Evolutionary conservation across 1,140 invertebrate genomes (phyloP).

Genomic region (Agraylea sexmaculata): DNA sequence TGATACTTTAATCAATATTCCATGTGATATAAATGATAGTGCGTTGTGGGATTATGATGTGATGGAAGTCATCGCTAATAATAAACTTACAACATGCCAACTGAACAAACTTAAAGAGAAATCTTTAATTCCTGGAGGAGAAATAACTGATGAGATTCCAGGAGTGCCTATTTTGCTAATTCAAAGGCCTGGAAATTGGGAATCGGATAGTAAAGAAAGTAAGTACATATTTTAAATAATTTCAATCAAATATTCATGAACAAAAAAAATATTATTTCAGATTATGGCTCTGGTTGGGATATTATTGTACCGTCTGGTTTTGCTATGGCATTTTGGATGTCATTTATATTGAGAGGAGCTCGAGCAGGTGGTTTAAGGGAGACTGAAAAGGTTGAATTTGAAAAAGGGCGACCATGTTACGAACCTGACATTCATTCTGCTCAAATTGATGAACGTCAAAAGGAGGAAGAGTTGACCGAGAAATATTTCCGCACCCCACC

Average conservation of each 20-base stretch:
- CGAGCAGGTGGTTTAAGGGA: constrained; percentile 69
- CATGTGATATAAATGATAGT: constrained; percentile 28
- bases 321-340: constrained; percentile 76
- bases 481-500: constrained; percentile 65
- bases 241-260: too few species aligned
- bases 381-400: constrained; percentile 51
- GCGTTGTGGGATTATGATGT: constrained; percentile 56
- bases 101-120: constrained; percentile 57
- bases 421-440: constrained; percentile 50
- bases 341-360: constrained; percentile 69
- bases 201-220: constrained; percentile 38
- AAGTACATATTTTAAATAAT: constrained; percentile 19
- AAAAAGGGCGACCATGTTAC: constrained; percentile 47
- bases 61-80: constrained; percentile 44
- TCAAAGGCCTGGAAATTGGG: constrained; percentile 57
- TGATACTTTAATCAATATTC: constrained; percentile 15
- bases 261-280: constrained; percentile 29
- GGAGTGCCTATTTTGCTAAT: constrained; percentile 67
- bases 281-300: constrained; percentile 74
- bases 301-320: constrained; percentile 70
- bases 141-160: constrained; percentile 42
- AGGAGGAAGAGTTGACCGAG: constrained; percentile 31
- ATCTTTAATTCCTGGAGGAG: constrained; percentile 56
- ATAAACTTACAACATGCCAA: constrained; percentile 49
- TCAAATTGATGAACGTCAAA: constrained; percentile 22